Evolutionary conservation across 2,888 invertebrate genomes (phyloP), one percentile per base, ranked within the genome.

Genomic region (Eustalomyia histrio): DNA sequence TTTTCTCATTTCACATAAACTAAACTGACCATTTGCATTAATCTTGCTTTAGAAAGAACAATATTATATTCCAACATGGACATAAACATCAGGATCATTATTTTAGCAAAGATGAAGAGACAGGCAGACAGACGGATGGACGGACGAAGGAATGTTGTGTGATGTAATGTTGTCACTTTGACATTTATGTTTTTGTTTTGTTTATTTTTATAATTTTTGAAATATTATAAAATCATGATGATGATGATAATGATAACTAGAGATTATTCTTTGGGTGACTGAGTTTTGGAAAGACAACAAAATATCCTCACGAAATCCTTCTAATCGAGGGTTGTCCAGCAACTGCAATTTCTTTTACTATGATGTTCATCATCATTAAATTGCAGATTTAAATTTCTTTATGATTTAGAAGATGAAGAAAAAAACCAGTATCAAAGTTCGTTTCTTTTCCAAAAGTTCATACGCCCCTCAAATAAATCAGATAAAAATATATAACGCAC

Each of bases 381-480:
- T 21, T 16, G 52, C 18, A 55, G 55, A 71, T n/a, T n/a, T 47
- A 39, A 47, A n/a, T 47, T 47, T 47, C 14, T 47, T 47, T n/a
- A 14, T 47, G n/a, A 47, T n/a, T 29, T 29, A 6, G 29, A 47
- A 67, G 57, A n/a, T n/a, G n/a, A n/a, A n/a, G 68, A 16, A 57
- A 68, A 73, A 79, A 67, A 79, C 76, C 76, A 68, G 79, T 69
- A 76, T 64, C 72, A 75, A 71, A 76, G 68, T 72, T 79, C 60
- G 50, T 64, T 71, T 50, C 7, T 76, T 58, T 65, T 52, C 43
- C 71, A 75, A 74, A 81, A 78, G 81, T 81, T 78, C 81, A 81
- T 83, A 84, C 84, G 84, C 84, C 84, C 84, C 84, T 84, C 83
- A 84, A 84, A 84, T 84, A 84, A 84, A 84, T 84, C 84, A 84